phyloP scores from a whole-genome alignment of 1,140 invertebrate genomes.

The Macrocentrus cingulum region DNA sequence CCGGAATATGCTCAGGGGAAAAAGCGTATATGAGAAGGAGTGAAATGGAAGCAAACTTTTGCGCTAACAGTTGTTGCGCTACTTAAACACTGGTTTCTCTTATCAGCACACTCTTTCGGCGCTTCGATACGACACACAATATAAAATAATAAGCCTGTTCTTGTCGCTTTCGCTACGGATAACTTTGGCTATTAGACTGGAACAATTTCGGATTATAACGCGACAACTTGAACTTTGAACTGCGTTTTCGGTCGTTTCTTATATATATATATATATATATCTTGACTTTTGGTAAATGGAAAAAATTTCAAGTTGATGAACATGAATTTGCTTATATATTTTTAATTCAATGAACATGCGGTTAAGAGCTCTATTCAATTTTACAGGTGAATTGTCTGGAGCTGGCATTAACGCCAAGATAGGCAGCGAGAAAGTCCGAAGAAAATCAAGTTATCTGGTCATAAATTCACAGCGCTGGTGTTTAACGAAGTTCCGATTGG shows the following conservation, averaged over 20 bases:
- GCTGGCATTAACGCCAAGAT: background rate
- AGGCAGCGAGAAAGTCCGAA: constrained; percentile 3
- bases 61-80: constrained; percentile 52
- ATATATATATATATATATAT: too few species aligned
- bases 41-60: background rate
- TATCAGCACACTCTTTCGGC: constrained; percentile 38
- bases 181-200: constrained; percentile 56
- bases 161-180: background rate
- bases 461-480: constrained; percentile 26
- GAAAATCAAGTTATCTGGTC: constrained; percentile 28
- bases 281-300: background rate
- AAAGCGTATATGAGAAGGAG: too few species aligned
- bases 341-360: constrained; percentile 25
- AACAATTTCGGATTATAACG: constrained; percentile 53
- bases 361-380: constrained; percentile 26
- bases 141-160: constrained; percentile 55
- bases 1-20: too few species aligned
- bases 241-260: constrained; percentile 23
- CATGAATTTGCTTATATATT: constrained; percentile 31
- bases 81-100: constrained; percentile 52
- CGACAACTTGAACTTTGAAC: constrained; percentile 57
- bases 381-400: constrained; percentile 22
- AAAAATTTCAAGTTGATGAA: constrained; percentile 5
- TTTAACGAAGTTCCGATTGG: constrained; percentile 28
- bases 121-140: constrained; percentile 43